phyloP scores from a whole-genome alignment of 2,113 vertebrate species.

The Psephotus haematonotus region DNA sequence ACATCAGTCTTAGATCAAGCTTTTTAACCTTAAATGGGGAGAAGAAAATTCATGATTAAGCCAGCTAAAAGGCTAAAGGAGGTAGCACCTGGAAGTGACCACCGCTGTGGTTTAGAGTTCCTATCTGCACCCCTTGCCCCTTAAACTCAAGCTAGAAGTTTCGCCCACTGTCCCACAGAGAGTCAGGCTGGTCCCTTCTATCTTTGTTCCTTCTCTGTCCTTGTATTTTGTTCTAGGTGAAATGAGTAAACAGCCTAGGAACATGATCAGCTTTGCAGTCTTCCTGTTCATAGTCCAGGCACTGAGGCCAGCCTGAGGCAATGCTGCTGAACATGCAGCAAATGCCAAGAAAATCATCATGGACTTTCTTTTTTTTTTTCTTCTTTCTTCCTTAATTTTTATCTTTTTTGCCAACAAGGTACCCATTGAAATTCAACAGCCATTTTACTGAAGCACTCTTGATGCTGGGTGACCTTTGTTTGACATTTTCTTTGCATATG shows the following conservation, averaged over 20 bases:
- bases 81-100: background rate
- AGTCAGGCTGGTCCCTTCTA: background rate
- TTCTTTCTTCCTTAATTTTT: background rate
- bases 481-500: slow-evolving; percentile 38
- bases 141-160: background rate
- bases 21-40: background rate
- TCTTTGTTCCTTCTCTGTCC: background rate
- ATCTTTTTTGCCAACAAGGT: background rate
- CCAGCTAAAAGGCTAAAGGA: background rate
- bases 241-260: background rate
- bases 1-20: background rate
- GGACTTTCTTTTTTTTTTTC: background rate
- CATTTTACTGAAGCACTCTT: background rate
- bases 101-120: background rate
- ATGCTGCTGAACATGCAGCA: slow-evolving; percentile 8
- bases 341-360: slow-evolving; percentile 51
- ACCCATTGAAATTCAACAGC: slow-evolving; percentile 41
- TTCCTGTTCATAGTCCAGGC: background rate
- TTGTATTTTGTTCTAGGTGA: background rate
- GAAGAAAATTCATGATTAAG: background rate
- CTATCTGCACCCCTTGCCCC: too few relatives aligned
- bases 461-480: slow-evolving; percentile 53
- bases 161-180: background rate
- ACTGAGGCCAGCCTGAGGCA: slow-evolving; percentile 35
- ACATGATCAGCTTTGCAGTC: background rate